These are phyloP conservation scores for Caradrina clavipalpis DNA, from an alignment of 2,888 invertebrate species.

Conservation along the genomic window DNA sequence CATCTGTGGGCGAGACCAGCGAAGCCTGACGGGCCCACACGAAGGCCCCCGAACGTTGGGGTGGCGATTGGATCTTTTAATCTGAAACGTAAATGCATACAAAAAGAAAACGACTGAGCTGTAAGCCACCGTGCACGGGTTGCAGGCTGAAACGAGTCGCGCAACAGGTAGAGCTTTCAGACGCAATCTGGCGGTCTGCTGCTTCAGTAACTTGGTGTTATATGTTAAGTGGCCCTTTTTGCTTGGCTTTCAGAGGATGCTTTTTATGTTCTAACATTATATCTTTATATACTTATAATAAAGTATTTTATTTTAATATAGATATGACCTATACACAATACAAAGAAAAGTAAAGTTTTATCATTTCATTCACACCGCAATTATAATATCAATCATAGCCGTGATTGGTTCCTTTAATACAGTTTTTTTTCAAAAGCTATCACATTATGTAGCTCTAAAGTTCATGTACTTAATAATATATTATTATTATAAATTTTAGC, in stretches of 20 bases:
- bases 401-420: not conserved
- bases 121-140: constrained; percentile 81
- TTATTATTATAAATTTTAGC: not conserved
- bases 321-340: too few species aligned
- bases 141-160: constrained; percentile 72
- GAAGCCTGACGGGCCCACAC: constrained; percentile 79
- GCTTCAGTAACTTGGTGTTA: constrained; percentile 30
- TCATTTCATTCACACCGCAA: too few species aligned
- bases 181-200: constrained; percentile 41
- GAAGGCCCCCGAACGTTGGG: constrained; percentile 80
- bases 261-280: not conserved
- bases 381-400: not conserved
- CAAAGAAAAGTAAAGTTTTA: too few species aligned
- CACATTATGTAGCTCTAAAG: not conserved
- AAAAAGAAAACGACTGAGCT: constrained; percentile 85
- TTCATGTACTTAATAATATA: not conserved
- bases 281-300: too few species aligned
- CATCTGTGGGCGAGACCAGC: constrained; percentile 68
- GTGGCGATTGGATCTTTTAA: constrained; percentile 90
- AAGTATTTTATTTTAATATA: too few species aligned
- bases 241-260: not conserved
- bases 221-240: constrained; percentile 32
- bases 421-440: too few species aligned
- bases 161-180: constrained; percentile 85
- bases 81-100: constrained; percentile 90